A percentile compares a stretch with the other conserved stretches of the same genome.
These are phyloP conservation scores for Manacus vitellinus DNA, from an alignment of 2,113 vertebrate genomes.

Conservation along the genomic window DNA sequence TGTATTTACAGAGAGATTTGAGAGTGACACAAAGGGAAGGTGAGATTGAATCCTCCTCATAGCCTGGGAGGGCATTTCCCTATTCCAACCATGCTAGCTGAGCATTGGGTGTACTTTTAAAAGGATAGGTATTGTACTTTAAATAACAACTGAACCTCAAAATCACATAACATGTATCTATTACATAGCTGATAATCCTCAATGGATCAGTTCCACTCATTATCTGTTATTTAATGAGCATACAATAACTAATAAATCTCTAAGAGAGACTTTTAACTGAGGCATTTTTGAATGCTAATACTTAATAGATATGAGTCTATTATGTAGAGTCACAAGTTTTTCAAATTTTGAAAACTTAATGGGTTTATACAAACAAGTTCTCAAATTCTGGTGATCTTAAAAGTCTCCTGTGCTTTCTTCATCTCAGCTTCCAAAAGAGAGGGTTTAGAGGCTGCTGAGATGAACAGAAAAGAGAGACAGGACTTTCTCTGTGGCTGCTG, in stretches of 20 bases:
- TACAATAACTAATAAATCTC: constrained; percentile 53
- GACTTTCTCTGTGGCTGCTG: background rate
- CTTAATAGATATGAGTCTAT: background rate
- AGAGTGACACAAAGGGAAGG: background rate
- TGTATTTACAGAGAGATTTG: background rate
- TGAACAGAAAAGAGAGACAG: background rate
- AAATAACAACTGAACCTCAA: constrained; percentile 20
- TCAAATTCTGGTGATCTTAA: background rate
- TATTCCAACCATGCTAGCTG: background rate
- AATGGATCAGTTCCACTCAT: constrained; percentile 26
- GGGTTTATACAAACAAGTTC: background rate
- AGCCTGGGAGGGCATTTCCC: background rate
- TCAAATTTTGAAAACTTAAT: background rate
- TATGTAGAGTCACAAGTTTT: background rate
- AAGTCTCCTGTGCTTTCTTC: background rate
- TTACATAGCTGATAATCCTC: constrained; percentile 54
- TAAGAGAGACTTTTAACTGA: background rate
- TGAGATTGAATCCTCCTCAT: background rate
- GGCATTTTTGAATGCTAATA: background rate
- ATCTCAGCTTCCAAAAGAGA: background rate
- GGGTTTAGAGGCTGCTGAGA: background rate
- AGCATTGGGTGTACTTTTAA: background rate
- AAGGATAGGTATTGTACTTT: constrained; percentile 15
- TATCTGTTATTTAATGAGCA: constrained; percentile 56
- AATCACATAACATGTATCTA: constrained; percentile 16